Evolutionary conservation across 2,888 invertebrate genomes (phyloP).

Genomic region (Drosophila bunnanda): DNA sequence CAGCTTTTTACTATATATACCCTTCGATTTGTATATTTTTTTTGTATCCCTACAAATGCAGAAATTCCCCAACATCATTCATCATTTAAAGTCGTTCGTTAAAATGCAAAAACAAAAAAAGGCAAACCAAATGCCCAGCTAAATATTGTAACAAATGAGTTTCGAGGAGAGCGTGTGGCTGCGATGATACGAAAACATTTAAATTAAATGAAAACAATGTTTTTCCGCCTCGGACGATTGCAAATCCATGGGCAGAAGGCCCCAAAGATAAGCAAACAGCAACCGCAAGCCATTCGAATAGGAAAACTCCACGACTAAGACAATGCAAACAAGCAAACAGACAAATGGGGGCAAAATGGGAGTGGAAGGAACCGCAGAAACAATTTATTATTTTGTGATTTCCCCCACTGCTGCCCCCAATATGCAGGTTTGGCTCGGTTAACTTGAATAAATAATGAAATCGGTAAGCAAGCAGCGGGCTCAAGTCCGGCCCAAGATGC

Average conservation of each 20-base stretch:
- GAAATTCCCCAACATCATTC: conserved; percentile 14
- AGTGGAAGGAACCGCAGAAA: conserved; percentile 64
- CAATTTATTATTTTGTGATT: conserved; percentile 77
- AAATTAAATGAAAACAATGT: conserved; percentile 76
- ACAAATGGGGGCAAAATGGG: conserved; percentile 28
- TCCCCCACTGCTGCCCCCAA: conserved; percentile 47
- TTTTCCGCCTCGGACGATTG: conserved; percentile 51
- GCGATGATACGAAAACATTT: conserved; percentile 62
- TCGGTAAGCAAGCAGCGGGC: conserved; percentile 57
- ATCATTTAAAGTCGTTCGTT: conserved; percentile 18
- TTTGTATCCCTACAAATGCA: background rate
- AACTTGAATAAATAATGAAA: conserved; percentile 78
- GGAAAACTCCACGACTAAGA: conserved; percentile 38
- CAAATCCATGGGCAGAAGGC: conserved; percentile 51
- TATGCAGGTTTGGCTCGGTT: conserved; percentile 70
- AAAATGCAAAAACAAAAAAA: background rate
- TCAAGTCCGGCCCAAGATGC: conserved; percentile 43
- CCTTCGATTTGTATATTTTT: background rate
- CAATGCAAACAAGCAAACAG: conserved; percentile 51
- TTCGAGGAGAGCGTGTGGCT: conserved; percentile 11
- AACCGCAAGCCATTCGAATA: conserved; percentile 22
- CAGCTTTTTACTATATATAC: background rate
- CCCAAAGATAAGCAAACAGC: conserved; percentile 51
- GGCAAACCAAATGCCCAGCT: background rate
- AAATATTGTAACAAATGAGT: conserved; percentile 31